Base-by-base conservation (phyloP, 2,113 vertebrate species). In the Sinocyclocheilus anshuiensis region DNA sequence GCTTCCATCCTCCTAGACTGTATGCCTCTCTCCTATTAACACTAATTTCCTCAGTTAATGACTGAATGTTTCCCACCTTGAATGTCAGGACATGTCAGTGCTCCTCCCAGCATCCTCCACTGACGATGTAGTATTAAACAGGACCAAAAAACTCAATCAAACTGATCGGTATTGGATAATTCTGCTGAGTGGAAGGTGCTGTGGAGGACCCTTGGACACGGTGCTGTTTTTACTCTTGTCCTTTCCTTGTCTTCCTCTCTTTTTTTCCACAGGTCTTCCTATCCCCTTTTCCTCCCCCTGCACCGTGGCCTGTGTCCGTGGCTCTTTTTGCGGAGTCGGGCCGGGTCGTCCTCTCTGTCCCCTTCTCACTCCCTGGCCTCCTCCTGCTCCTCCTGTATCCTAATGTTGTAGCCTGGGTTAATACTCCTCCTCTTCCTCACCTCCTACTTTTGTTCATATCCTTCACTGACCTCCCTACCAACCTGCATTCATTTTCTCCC, bases 231-330 rank as follows among this genome's bases (percentile, higher is more conserved):
- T 92, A 92, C 93, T 93, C 29, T 88, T 91, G 84, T 88, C 87
- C 83, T 90, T 69, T 87, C 88, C 74, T 85, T 90, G 85, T 92
- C 90, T 93, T 92, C 87, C 90, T 94, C 88, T 94, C 87, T 93
- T 95, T 94, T 93, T 96, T 94, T 96, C 94, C 93, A 92, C 96
- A 96, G 96, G 96, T 95, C 94, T 93, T 90, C 96, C 95, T 96
- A 94, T 95, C 93, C 96, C 95, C 95, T 95, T 94, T 95, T 94
- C 95, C 94, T 93, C 95, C 94, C 82, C 95, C 94, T 95, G 92
- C 93, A 90, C 95, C 93, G 91, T 95, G 93, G 93, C 94, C 93
- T 85, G 86, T 94, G 94, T 95, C 94, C 92, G 91, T 92, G 94
- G 95, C 95, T 96, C 94, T 94, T 94, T 87, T 92, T 91, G 88